Evolutionary conservation across 2,888 invertebrate species (phyloP).

Genomic region (Rotaria macrura): DNA sequence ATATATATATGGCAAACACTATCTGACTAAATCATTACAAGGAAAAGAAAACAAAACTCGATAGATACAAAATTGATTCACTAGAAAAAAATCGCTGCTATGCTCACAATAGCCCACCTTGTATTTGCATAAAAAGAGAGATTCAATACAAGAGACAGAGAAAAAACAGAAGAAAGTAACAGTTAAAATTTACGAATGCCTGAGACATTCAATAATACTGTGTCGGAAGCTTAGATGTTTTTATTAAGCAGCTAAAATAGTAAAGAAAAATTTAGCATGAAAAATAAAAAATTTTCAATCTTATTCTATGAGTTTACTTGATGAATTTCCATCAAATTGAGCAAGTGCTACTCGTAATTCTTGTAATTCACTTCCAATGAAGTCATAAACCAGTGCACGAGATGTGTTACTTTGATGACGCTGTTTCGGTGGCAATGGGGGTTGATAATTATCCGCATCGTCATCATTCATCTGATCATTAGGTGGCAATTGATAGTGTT

Average conservation of each 20-base stretch:
- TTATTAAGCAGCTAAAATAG: background rate
- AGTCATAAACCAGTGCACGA: slow-evolving; percentile 9
- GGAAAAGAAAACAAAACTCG: background rate
- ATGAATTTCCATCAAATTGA: background rate
- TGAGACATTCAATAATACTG: background rate
- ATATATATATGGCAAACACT: background rate
- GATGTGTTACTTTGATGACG: slow-evolving; percentile 1
- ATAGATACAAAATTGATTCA: background rate
- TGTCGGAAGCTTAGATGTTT: background rate
- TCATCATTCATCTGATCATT: background rate
- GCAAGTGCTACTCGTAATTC: slow-evolving; percentile 4
- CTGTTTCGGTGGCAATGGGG: slow-evolving; percentile 10
- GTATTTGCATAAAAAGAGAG: background rate
- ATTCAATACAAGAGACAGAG: background rate
- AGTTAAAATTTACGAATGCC: background rate
- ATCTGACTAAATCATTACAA: background rate
- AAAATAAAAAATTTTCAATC: background rate
- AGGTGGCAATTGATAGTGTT: slow-evolving; percentile 3
- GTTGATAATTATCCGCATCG: background rate
- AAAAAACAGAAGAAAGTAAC: background rate
- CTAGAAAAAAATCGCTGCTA: background rate
- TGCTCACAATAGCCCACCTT: background rate
- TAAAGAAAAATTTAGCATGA: background rate
- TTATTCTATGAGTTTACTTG: background rate
- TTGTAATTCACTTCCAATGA: slow-evolving; percentile 14